Percentiles rank a stretch among this genome's conserved stretches.
These are phyloP conservation scores for Corythornis vintsioides DNA, from an alignment of 2,113 vertebrate genomes.

Conservation along the genomic window DNA sequence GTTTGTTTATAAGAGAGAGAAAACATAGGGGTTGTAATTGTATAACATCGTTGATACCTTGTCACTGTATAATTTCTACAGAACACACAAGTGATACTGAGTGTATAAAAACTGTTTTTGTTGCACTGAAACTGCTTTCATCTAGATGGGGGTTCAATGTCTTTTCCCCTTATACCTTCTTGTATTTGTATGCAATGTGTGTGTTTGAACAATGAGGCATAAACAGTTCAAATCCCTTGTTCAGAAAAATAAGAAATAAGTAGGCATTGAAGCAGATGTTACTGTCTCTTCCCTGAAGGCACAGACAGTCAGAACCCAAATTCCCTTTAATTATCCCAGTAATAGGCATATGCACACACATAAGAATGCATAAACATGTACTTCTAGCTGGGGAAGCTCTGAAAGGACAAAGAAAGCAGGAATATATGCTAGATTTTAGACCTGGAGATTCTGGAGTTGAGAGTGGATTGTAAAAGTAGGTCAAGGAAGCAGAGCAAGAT, in stretches of 20 bases:
- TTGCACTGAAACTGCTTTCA: slow-evolving; percentile 57
- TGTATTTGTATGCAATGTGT: slow-evolving; percentile 38
- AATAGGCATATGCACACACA: neutral
- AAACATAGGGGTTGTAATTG: neutral
- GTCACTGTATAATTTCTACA: neutral
- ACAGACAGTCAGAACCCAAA: slow-evolving; percentile 42
- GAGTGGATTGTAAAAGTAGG: neutral
- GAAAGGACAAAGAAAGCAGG: neutral
- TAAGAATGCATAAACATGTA: neutral
- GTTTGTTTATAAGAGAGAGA: neutral
- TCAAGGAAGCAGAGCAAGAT: neutral
- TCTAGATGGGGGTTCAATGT: slow-evolving; percentile 59
- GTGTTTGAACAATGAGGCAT: slow-evolving; percentile 53
- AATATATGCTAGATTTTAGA: neutral
- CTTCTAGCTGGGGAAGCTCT: neutral
- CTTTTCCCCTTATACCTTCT: slow-evolving; percentile 1
- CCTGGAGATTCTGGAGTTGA: neutral
- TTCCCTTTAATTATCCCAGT: slow-evolving; percentile 47
- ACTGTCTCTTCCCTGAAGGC: slow-evolving; percentile 45
- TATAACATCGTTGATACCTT: neutral
- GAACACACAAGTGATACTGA: neutral
- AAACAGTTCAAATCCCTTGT: slow-evolving; percentile 40
- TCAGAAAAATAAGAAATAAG: slow-evolving; percentile 43
- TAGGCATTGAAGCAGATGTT: slow-evolving; percentile 61
- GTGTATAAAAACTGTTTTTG: slow-evolving; percentile 12